Conservation (phyloP, 2,113 vertebrate species). For the Microcebus griseorufus region DNA sequence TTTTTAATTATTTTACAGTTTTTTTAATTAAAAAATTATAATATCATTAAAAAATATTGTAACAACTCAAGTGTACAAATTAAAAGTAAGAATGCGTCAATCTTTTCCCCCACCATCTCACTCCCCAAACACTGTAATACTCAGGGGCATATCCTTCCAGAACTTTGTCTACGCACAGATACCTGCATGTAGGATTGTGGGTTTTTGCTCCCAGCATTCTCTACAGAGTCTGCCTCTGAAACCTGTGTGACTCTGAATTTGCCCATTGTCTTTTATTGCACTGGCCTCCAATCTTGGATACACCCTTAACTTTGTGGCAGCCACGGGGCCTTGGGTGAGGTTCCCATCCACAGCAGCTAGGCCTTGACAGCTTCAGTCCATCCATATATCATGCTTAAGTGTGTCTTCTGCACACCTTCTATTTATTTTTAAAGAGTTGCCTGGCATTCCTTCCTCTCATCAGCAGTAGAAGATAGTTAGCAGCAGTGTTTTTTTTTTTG, state of each 20-base stretch:
- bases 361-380: not conserved
- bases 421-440: not conserved
- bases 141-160: not conserved
- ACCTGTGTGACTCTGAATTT: not conserved
- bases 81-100: not conserved
- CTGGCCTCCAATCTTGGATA: not conserved
- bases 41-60: not conserved
- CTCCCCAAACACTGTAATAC: not conserved
- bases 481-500: not conserved
- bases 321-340: accelerated
- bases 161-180: not conserved
- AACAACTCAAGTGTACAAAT: not conserved
- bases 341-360: not conserved
- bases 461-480: not conserved
- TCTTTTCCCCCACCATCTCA: not conserved
- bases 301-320: not conserved
- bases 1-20: not conserved
- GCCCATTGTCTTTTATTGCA: not conserved
- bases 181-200: too few species aligned
- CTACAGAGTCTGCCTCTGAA: not conserved
- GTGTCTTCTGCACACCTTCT: not conserved
- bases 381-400: not conserved
- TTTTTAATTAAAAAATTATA: not conserved
- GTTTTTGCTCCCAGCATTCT: not conserved
- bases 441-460: not conserved